Evolutionary conservation across 1,140 invertebrate genomes (phyloP), one percentile per base, ranked within the genome.

Genomic region (Pseudomyrmex concolor): DNA sequence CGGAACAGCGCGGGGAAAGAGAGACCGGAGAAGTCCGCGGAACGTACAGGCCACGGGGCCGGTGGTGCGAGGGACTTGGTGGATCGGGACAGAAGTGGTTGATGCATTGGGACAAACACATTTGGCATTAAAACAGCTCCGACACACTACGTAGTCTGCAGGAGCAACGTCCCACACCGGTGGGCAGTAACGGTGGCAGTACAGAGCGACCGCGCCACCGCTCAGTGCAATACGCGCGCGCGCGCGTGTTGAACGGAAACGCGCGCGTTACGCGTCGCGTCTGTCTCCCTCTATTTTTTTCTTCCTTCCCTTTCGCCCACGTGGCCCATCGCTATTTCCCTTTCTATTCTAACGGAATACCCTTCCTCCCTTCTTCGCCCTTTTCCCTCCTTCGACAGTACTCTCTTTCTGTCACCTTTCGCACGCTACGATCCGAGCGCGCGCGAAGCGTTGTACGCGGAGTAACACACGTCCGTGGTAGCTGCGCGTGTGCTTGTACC

Each of bases 61-160:
- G 72, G 50, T 85, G 72, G 55, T 82, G 51, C 80, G 87, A 83
- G 84, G 15, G 72, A 60, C 45, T 68, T 57, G 83, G 34, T 34
- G 5, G 70, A 81, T 85, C 87, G 68, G 85, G 70, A 88, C 82
- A 86, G 84, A 88, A 89, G 89, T 88, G 87, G 76, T 88, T 89
- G 89, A 90, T 89, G 89, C 87, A 89, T 90, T 66, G 90, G 90
- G 84, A 89, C 88, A 90, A 90, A 91, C 86, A 89, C 89, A 90
- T 91, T 90, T 86, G 85, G 89, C 90, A 89, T 89, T 91, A 90
- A 90, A 90, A 90, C 89, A 86, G 89, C 71, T 86, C 78, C 77
- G 87, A 81, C 87, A 81, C 85, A 83, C 62, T 63, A 63, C 80
- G 83, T 62, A 85, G 78, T 86, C 63, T 83, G 68, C 55, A 86